These are phyloP conservation scores for Caenorhabditis brenneri DNA, from an alignment of 1,140 invertebrate genomes.

Conservation along the genomic window DNA sequence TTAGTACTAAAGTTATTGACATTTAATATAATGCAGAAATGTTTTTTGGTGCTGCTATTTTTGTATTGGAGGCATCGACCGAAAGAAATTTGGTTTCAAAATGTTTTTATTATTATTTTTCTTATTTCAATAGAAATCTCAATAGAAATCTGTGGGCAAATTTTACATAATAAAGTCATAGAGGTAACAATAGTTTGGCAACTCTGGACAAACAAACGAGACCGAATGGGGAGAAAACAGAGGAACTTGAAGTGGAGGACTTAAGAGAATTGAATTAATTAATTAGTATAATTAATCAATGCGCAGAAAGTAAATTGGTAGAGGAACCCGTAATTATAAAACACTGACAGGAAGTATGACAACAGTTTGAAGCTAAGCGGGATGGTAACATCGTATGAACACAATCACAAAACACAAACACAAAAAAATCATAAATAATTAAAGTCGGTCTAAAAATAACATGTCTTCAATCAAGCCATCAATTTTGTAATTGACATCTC, in stretches of 20 bases:
- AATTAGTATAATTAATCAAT: conserved; percentile 39
- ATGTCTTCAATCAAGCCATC: conserved; percentile 9
- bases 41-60: neutral
- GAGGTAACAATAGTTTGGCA: conserved; percentile 18
- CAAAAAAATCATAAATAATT: neutral
- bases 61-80: neutral
- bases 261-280: conserved; percentile 14
- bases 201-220: conserved; percentile 19
- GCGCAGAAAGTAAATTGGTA: neutral
- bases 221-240: neutral
- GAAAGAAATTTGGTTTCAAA: neutral
- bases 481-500: neutral
- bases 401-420: neutral
- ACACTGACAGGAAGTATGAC: conserved; percentile 38
- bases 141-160: neutral
- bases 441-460: conserved; percentile 16
- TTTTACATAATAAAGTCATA: neutral
- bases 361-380: neutral
- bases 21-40: neutral
- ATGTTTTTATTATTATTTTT: neutral
- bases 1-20: conserved; percentile 23
- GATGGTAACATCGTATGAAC: neutral
- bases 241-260: neutral
- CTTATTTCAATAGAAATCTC: neutral
- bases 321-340: neutral